Evolutionary conservation across 1,140 invertebrate genomes (phyloP).

Genomic region (Drosophila ambigua): DNA sequence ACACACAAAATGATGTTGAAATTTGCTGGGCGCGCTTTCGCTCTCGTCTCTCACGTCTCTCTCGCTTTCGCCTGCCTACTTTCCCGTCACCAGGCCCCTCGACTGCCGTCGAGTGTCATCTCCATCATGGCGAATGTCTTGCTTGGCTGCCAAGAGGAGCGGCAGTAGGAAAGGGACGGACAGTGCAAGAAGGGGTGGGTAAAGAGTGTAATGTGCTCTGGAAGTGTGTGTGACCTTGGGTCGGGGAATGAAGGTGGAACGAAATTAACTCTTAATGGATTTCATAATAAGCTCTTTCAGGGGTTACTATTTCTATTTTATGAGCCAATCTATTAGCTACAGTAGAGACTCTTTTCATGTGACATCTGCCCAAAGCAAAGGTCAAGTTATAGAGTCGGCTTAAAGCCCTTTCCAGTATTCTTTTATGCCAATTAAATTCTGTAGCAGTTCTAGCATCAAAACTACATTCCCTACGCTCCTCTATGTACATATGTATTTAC

Average conservation of each 20-base stretch:
- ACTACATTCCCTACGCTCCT: too few relatives aligned
- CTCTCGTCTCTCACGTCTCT: neutral
- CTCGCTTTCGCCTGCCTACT: neutral
- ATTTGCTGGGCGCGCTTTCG: constrained; percentile 27
- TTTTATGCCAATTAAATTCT: too few relatives aligned
- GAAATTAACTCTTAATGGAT: constrained; percentile 43
- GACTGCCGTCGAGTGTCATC: too few relatives aligned
- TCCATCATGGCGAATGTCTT: too few relatives aligned
- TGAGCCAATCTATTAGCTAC: constrained; percentile 1
- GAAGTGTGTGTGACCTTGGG: constrained; percentile 16
- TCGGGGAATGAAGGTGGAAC: neutral
- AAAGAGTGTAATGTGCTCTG: constrained; percentile 14
- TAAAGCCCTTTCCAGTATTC: too few relatives aligned
- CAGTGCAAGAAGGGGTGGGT: neutral
- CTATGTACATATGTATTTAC: too few relatives aligned
- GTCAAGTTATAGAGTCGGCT: too few relatives aligned
- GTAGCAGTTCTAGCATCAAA: too few relatives aligned
- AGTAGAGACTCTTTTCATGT: neutral
- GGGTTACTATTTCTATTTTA: constrained; percentile 12
- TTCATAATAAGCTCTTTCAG: constrained; percentile 34
- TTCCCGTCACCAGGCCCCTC: too few relatives aligned
- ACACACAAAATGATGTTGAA: constrained; percentile 53
- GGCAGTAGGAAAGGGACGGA: neutral
- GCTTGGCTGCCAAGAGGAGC: too few relatives aligned
- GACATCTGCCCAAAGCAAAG: neutral